Evolutionary conservation across 2,113 vertebrate genomes (phyloP).

Genomic region (Prochilodus magdalenae): DNA sequence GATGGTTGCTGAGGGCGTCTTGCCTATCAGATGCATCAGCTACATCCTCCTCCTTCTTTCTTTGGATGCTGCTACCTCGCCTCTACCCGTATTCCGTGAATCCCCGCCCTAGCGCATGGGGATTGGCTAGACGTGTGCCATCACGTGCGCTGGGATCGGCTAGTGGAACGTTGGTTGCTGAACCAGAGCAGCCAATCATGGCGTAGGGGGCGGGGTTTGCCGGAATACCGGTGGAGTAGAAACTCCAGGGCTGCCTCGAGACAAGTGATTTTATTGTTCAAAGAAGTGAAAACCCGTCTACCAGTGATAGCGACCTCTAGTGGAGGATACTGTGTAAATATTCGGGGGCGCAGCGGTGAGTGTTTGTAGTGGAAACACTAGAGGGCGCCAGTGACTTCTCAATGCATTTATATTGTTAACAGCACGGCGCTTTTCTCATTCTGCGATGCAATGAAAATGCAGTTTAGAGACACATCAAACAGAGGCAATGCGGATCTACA

Average conservation of each 20-base stretch:
- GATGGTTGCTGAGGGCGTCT: conserved; percentile 40
- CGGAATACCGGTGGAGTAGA: neutral
- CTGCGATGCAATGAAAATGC: neutral
- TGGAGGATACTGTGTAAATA: neutral
- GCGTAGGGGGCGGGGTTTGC: neutral
- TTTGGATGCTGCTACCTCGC: conserved; percentile 7
- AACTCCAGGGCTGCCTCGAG: neutral
- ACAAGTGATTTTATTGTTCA: conserved; percentile 31
- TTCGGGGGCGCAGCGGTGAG: neutral
- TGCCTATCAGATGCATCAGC: conserved; percentile 39
- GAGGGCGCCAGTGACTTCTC: conserved; percentile 8
- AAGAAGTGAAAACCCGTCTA: neutral
- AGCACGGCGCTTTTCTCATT: neutral
- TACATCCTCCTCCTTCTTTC: conserved; percentile 63
- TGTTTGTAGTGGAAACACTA: neutral
- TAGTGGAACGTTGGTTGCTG: neutral
- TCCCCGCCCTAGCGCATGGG: neutral
- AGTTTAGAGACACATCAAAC: too few relatives aligned
- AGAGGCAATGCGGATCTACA: too few relatives aligned
- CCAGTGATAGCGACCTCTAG: conserved; percentile 21
- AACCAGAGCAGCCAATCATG: neutral
- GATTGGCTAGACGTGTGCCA: neutral
- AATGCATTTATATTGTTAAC: too few relatives aligned
- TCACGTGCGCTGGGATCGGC: neutral
- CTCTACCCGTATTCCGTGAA: neutral